phyloP scores from a whole-genome alignment of 2,888 invertebrate genomes.

The Acheta domesticus region DNA sequence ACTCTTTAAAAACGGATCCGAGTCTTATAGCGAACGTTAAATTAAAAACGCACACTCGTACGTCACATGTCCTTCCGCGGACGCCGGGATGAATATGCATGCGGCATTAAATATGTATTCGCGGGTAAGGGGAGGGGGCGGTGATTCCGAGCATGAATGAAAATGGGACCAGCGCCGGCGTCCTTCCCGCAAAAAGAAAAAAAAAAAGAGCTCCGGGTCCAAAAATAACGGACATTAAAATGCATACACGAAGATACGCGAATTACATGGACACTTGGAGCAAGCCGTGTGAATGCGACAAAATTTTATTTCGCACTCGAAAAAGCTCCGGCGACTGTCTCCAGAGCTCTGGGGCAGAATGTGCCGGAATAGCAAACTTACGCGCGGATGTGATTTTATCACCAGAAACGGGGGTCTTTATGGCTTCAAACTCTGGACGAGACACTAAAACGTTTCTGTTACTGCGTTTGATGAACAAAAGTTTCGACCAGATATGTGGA shows the following conservation, averaged over 20 bases:
- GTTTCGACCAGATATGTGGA: no score
- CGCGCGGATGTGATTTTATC: no score
- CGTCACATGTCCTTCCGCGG: neutral
- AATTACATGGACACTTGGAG: neutral
- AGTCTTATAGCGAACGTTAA: no score
- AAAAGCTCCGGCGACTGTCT: neutral
- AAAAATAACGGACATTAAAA: neutral
- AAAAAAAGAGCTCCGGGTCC: neutral
- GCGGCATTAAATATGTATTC: constrained; percentile 5
- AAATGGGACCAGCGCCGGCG: neutral
- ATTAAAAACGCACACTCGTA: no score
- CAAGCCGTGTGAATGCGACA: neutral
- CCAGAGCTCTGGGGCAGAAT: no score
- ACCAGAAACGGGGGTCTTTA: no score
- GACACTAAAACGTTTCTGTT: no score
- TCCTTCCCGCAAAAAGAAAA: neutral
- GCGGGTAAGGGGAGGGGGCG: neutral
- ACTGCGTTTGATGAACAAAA: no score
- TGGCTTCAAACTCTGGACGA: no score
- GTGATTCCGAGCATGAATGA: neutral
- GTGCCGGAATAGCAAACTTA: no score
- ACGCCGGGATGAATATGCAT: neutral
- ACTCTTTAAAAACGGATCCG: no score
- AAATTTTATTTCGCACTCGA: neutral
- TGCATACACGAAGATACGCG: constrained; percentile 2